phyloP scores from a whole-genome alignment of 2,888 invertebrate genomes.

The Notocelia uddmanniana region DNA sequence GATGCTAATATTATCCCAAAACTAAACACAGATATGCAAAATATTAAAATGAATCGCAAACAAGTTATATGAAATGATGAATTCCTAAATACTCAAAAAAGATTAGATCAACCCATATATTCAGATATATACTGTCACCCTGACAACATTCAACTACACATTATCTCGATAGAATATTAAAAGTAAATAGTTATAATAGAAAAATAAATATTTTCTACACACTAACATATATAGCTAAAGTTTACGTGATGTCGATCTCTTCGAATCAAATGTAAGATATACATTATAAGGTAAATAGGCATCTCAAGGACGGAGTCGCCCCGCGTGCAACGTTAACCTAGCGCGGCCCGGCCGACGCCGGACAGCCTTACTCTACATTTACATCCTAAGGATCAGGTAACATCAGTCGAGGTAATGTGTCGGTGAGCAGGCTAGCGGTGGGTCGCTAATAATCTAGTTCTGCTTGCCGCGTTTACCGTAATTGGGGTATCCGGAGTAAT shows the following conservation, averaged over 20 bases:
- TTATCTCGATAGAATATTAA: conserved; percentile 85
- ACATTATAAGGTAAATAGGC: conserved; percentile 78
- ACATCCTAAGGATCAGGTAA: conserved; percentile 84
- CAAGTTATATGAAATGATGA: conserved; percentile 72
- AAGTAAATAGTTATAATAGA: conserved; percentile 79
- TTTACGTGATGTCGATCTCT: conserved; percentile 83
- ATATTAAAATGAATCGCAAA: conserved; percentile 70
- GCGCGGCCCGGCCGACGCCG: conserved; percentile 51
- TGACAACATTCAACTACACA: conserved; percentile 84
- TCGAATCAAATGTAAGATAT: conserved; percentile 69
- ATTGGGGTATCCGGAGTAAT: conserved; percentile 93
- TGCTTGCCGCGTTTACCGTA: conserved; percentile 90
- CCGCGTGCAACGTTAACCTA: conserved; percentile 74
- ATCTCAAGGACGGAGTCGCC: conserved; percentile 82
- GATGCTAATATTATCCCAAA: conserved; percentile 49
- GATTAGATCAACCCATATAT: conserved; percentile 61
- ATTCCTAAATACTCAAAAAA: conserved; percentile 66
- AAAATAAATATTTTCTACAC: conserved; percentile 86
- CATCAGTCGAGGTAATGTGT: conserved; percentile 86
- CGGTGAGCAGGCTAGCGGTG: conserved; percentile 78
- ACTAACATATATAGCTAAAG: conserved; percentile 84
- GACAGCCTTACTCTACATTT: conserved; percentile 77
- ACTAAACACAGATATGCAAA: conserved; percentile 61
- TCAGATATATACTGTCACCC: conserved; percentile 77
- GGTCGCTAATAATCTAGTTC: conserved; percentile 74